phyloP scores from a whole-genome alignment of 2,113 vertebrate species.

The Hypomesus transpacificus region DNA sequence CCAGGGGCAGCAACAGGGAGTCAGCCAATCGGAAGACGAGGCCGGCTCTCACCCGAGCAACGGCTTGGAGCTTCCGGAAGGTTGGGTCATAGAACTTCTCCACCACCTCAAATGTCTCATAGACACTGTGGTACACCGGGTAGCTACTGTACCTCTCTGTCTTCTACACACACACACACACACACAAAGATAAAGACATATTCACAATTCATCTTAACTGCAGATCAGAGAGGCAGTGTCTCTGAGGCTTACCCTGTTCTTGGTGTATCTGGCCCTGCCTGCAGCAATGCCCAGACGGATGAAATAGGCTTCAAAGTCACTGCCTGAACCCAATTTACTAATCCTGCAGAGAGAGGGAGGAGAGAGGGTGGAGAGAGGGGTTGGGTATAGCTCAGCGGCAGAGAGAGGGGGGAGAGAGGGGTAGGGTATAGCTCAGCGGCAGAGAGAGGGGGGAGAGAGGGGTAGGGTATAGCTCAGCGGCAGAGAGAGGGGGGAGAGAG shows the following conservation, averaged over 20 bases:
- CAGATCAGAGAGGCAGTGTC: not conserved
- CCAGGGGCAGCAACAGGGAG: constrained; percentile 81
- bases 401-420: not conserved
- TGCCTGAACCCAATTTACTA: constrained; percentile 94
- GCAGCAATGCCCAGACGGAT: constrained; percentile 91
- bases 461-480: not conserved
- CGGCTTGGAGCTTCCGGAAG: constrained; percentile 80
- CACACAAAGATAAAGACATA: not conserved
- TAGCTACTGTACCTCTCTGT: constrained; percentile 89
- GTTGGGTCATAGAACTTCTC: constrained; percentile 86
- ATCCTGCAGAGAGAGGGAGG: constrained; percentile 70
- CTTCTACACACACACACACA: constrained; percentile 68
- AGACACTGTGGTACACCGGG: constrained; percentile 90
- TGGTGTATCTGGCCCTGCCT: constrained; percentile 90
- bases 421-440: no score
- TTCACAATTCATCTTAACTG: not conserved
- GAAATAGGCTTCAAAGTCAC: constrained; percentile 95
- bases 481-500: not conserved
- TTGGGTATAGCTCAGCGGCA: not conserved
- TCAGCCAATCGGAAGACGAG: constrained; percentile 84
- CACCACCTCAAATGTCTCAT: constrained; percentile 93
- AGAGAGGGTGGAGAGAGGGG: not conserved
- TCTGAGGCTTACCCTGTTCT: constrained; percentile 77
- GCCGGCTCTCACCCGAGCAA: constrained; percentile 83
- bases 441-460: not conserved